Conservation (phyloP, 2,888 invertebrate species). For the Tiliacea aurago region DNA sequence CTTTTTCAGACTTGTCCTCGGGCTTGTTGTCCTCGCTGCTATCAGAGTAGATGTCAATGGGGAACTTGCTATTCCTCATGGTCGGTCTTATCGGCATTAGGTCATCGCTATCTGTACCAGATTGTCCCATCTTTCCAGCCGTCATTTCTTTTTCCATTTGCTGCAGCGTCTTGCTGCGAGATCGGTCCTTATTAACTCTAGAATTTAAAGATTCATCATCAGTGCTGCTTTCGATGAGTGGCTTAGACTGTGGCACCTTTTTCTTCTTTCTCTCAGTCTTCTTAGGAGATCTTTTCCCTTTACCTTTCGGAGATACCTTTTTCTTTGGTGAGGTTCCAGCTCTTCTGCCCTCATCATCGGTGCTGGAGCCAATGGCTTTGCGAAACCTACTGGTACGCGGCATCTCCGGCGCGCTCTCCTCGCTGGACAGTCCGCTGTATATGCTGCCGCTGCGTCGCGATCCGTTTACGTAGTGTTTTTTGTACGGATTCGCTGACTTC, state of each 20-base stretch:
- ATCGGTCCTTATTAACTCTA: conserved; percentile 80
- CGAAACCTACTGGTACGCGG: conserved; percentile 78
- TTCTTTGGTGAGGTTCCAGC: conserved; percentile 85
- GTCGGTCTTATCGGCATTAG: conserved; percentile 91
- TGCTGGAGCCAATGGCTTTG: conserved; percentile 88
- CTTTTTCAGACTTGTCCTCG: conserved; percentile 78
- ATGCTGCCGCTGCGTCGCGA: conserved; percentile 92
- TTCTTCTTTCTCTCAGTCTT: conserved; percentile 89
- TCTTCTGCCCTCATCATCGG: conserved; percentile 90
- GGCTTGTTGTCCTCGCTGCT: conserved; percentile 91
- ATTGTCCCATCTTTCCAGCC: conserved; percentile 88
- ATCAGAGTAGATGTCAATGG: conserved; percentile 96
- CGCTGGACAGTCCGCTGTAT: conserved; percentile 91
- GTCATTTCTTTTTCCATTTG: conserved; percentile 94
- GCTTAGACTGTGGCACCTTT: conserved; percentile 85
- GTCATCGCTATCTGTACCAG: conserved; percentile 95
- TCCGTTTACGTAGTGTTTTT: conserved; percentile 94
- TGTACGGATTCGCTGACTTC: conserved; percentile 92
- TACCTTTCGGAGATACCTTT: conserved; percentile 85
- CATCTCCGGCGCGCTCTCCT: conserved; percentile 86
- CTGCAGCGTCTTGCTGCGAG: conserved; percentile 91
- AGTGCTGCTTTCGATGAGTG: conserved; percentile 91
- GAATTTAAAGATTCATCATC: conserved; percentile 90
- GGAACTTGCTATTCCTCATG: conserved; percentile 90
- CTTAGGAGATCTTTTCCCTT: conserved; percentile 83